Evolutionary conservation across 2,888 invertebrate species (phyloP), one percentile per base, ranked within the genome.

Genomic region (Lysandra bellargus): DNA sequence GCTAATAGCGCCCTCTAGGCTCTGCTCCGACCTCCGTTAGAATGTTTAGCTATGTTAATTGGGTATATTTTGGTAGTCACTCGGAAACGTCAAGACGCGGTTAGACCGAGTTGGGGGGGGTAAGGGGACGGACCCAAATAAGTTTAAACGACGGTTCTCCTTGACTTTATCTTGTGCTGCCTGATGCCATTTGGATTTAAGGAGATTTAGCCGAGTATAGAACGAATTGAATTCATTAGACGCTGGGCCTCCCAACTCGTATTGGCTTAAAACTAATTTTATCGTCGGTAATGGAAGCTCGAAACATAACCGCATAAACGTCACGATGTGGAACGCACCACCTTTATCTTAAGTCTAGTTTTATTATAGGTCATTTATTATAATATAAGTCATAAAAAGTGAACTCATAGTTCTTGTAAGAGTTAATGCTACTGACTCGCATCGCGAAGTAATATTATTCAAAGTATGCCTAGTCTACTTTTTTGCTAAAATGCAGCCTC

Each of bases 221-320:
- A 37, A 69, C 6, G 69, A 69, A 69, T 69, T 69, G 33, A 69
- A 69, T 69, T 69, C 69, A 69, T 69, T 69, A 69, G 33, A 5
- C 33, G 17, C 69, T 69, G 17, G 33, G 69, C 69, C 69, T 17
- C 33, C 33, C 37, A 33, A 69, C 33, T 69, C 33, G 69, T 2
- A 37, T 33, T 69, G 69, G 69, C 17, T 69, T 69, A 69, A 69
- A 37, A 69, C 69, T 69, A 37, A 69, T 69, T 69, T 69, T 69
- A 33, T 33, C 14, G 69, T 17, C 69, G 69, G 69, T 69, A 69
- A 69, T 33, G 69, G 69, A 12, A 37, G 37, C 30, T 30, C 64
- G 14, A 37, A 69, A 69, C 33, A 37, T 37, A 69, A 69, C 33
- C 69, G 14, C 69, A 69, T 64, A 64, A 64, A 33, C 5, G 33